A percentile compares a stretch with the other conserved stretches of the same genome.
Conservation (phyloP, 1,140 invertebrate genomes). For the Adelges cooleyi region DNA sequence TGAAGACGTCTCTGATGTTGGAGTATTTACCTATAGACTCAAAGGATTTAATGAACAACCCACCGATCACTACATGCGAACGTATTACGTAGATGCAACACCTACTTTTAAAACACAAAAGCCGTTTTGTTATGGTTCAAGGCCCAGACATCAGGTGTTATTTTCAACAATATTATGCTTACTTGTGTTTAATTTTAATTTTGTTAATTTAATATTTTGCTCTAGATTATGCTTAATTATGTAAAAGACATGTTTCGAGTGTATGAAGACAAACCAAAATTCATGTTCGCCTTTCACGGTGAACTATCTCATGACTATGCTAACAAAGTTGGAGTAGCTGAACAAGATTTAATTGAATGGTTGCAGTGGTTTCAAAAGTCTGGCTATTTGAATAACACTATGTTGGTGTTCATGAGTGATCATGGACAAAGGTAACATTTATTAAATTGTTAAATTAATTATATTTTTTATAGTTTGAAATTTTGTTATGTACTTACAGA, state of each 20-base stretch:
- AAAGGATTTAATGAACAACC: constrained; percentile 72
- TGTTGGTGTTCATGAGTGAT: constrained; percentile 77
- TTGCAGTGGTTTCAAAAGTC: constrained; percentile 46
- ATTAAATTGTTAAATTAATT: not conserved
- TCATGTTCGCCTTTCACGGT: constrained; percentile 74
- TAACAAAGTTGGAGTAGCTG: constrained; percentile 61
- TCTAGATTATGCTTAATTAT: constrained; percentile 53
- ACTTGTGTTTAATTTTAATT: not conserved
- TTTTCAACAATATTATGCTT: too few species aligned
- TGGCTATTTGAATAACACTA: constrained; percentile 58
- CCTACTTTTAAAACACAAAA: constrained; percentile 43
- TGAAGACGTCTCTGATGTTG: constrained; percentile 73
- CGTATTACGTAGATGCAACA: constrained; percentile 52
- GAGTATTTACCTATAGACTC: constrained; percentile 83
- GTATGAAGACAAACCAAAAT: constrained; percentile 59
- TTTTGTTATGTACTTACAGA: constrained; percentile 40
- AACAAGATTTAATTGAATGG: constrained; percentile 58
- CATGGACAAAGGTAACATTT: constrained; percentile 62
- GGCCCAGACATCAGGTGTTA: constrained; percentile 64
- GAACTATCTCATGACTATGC: constrained; percentile 82
- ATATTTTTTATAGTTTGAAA: too few species aligned
- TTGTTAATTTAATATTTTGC: constrained; percentile 17
- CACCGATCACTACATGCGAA: constrained; percentile 81
- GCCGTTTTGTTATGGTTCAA: constrained; percentile 62
- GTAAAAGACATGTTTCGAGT: constrained; percentile 47